Evolutionary conservation across 2,888 invertebrate genomes (phyloP).

Genomic region (Taenaris catops): DNA sequence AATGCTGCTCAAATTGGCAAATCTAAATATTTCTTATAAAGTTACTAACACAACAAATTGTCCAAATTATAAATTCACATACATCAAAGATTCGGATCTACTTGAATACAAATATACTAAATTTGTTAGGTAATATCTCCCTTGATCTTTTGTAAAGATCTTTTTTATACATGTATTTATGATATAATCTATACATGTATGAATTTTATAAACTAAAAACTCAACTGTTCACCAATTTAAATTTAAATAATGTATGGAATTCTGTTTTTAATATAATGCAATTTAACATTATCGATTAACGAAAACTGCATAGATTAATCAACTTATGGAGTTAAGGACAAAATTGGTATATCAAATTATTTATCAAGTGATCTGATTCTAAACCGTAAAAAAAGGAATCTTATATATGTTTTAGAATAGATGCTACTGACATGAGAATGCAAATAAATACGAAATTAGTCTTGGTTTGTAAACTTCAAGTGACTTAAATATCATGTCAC

Average conservation of each 20-base stretch:
- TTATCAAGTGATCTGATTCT: slow-evolving; percentile 14
- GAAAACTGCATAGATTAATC: too few species aligned
- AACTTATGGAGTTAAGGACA: too few species aligned
- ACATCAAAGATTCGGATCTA: slow-evolving; percentile 14
- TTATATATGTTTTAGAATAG: slow-evolving; percentile 9
- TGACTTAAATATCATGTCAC: too few species aligned
- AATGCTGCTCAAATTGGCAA: slow-evolving; percentile 3
- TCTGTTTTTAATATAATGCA: too few species aligned
- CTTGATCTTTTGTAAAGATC: too few species aligned
- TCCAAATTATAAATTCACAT: slow-evolving; percentile 2
- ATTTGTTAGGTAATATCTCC: too few species aligned
- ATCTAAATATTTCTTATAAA: background rate
- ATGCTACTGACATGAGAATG: slow-evolving; percentile 20
- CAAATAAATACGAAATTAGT: background rate
- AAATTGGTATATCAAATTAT: slow-evolving; percentile 8
- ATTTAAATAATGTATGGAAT: too few species aligned
- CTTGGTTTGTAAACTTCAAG: background rate
- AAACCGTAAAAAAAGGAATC: background rate
- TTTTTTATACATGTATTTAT: too few species aligned
- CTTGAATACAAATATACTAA: slow-evolving; percentile 10
- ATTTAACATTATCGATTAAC: too few species aligned
- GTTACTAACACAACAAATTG: slow-evolving; percentile 9
- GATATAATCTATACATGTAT: too few species aligned
- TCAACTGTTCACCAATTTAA: too few species aligned
- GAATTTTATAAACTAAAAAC: too few species aligned